Base-by-base conservation (phyloP, 2,797 vertebrate species). In the Crocidura indochinensis region DNA sequence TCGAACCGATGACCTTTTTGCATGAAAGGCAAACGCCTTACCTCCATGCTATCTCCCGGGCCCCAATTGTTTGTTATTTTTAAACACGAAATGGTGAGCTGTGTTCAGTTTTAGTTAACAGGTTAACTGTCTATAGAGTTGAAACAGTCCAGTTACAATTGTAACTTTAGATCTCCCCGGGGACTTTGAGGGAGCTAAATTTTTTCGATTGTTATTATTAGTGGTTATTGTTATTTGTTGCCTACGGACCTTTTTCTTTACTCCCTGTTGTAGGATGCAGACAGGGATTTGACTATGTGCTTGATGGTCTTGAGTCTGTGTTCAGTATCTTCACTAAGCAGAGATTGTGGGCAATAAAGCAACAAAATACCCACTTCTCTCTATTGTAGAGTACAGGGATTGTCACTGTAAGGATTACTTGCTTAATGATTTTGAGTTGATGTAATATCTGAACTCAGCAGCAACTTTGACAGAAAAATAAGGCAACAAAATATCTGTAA, bases 401-500 rank as follows among this genome's bases (percentile, higher is more conserved):
- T 81, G n/a, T 75, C n/a, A 26, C 67, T 92, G 10, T 31, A 65
- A 76, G 22, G 31, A 91, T 46, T 82, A 14, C 71, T 60, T 91
- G 14, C 4, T 92, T 17, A 49, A 87, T 74, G 44, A n/a, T 89
- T 84, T 89, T 8, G 26, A 88, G 69, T 94, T 68, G 84, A 27
- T 67, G 71, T 85, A 11, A 81, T 71, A 5, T 31, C 73, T 72
- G 67, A 80, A 77, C 64, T 46, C 10, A 86, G 26, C 27, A 93
- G 47, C 94, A 22, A 29, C 67, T 90, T 83, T 94, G 22, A 88
- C 56, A 92, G 51, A 31, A 14, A 60, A 81, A 87, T 90, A 56
- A 85, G 94, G 86, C 74, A 91, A 88, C 91, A 94, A 95, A 96
- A 91, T 90, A 64, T 88, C 74, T 82, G 12, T 87, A 83, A 38